These are phyloP conservation scores for Zoanthus sociatus DNA, from an alignment of 92 coral and sea anemone genomes.

Conservation along the genomic window DNA sequence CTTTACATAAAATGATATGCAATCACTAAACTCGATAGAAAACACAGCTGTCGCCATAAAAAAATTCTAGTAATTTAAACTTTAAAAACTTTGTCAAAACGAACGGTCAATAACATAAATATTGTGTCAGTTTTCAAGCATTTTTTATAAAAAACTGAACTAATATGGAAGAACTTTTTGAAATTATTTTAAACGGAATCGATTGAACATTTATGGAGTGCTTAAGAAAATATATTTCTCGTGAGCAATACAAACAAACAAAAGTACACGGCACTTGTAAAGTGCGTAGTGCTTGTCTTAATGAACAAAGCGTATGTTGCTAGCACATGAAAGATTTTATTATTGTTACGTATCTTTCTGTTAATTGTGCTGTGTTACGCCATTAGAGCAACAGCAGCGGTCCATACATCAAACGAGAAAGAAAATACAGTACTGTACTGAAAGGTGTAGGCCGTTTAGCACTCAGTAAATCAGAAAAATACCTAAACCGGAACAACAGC, in stretches of 20 bases:
- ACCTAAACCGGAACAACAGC: not conserved
- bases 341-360: conserved; percentile 26
- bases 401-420: not conserved
- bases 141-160: too few species aligned
- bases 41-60: conserved; percentile 18
- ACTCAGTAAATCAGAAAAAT: not conserved
- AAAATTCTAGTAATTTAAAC: not conserved
- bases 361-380: conserved; percentile 37
- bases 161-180: too few species aligned
- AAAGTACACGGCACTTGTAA: conserved; percentile 27
- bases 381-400: conserved; percentile 11
- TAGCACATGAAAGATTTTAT: conserved; percentile 28
- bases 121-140: too few species aligned
- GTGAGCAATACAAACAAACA: conserved; percentile 24
- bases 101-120: not conserved
- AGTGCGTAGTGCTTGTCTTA: not conserved
- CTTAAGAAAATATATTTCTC: conserved; percentile 34
- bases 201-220: not conserved
- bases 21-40: conserved; percentile 31
- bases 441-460: not conserved
- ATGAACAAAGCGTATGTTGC: conserved; percentile 35
- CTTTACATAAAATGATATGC: conserved; percentile 48
- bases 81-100: not conserved
- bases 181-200: not conserved
- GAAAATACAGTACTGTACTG: not conserved